Conservation (phyloP, 2,888 invertebrate genomes). For the Metallyticus violacea region DNA sequence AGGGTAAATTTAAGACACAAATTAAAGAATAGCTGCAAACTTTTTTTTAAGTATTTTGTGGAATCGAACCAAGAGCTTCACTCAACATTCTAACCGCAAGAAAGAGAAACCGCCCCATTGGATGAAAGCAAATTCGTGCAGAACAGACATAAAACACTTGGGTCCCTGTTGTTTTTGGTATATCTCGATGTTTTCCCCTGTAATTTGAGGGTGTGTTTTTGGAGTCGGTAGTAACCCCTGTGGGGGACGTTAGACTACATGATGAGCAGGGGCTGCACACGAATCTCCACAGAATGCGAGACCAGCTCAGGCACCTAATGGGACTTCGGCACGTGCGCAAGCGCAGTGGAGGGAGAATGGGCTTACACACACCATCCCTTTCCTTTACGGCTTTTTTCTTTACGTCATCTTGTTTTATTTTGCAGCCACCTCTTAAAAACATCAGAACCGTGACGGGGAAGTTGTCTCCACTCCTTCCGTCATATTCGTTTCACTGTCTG, state of each 20-base stretch:
- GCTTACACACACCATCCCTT: neutral
- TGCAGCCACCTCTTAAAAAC: neutral
- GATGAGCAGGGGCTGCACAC: constrained; percentile 6
- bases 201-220: neutral
- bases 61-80: too few relatives aligned
- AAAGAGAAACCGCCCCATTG: too few relatives aligned
- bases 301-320: constrained; percentile 3
- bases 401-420: neutral
- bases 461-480: neutral
- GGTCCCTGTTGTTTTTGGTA: neutral
- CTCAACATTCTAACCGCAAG: too few relatives aligned
- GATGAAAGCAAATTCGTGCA: neutral
- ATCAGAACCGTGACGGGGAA: neutral
- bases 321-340: neutral
- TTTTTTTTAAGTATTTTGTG: too few relatives aligned
- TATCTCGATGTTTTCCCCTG: neutral
- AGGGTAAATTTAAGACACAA: too few relatives aligned
- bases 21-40: too few relatives aligned
- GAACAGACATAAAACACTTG: neutral
- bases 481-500: neutral
- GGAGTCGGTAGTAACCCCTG: neutral
- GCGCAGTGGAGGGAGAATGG: neutral
- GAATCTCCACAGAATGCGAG: too few relatives aligned
- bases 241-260: neutral
- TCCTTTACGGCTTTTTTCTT: neutral